Evolutionary conservation across 2,113 vertebrate species (phyloP).

Genomic region (Desmodus rotundus): DNA sequence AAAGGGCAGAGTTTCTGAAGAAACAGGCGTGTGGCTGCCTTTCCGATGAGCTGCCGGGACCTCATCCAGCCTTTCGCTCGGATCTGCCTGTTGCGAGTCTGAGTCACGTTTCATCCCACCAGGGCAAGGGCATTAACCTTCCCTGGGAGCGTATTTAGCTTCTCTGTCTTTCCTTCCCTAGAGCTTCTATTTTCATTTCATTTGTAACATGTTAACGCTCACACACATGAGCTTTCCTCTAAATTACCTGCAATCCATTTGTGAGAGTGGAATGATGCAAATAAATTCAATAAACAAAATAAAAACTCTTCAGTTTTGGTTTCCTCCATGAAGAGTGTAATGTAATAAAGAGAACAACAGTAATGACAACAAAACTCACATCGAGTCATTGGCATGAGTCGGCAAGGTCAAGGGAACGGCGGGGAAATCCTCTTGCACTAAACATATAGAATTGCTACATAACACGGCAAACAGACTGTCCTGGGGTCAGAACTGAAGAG

Average conservation of each 20-base stretch:
- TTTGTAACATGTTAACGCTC: not conserved
- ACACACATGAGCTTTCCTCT: not conserved
- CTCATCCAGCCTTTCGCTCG: fast-evolving
- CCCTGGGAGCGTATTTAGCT: not conserved
- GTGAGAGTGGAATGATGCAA: not conserved
- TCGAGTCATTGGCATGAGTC: not conserved
- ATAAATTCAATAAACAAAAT: not conserved
- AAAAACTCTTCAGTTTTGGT: not conserved
- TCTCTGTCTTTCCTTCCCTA: too few species aligned
- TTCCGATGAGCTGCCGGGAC: too few species aligned
- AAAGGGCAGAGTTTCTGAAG: not conserved
- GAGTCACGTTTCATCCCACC: not conserved
- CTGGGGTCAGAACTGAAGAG: not conserved
- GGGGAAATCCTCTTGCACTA: not conserved
- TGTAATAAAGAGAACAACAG: not conserved
- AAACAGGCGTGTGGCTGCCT: not conserved
- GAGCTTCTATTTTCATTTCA: not conserved
- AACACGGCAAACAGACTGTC: not conserved
- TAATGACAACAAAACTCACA: not conserved
- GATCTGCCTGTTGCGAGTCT: too few species aligned
- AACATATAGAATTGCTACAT: not conserved
- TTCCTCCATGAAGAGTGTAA: not conserved
- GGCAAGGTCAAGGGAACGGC: not conserved
- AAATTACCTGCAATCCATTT: not conserved
- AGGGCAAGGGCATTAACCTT: not conserved